Percentiles rank a stretch among this genome's conserved stretches.
Evolutionary conservation across 2,113 vertebrate genomes (phyloP).

Genomic region (Silurus meridionalis): DNA sequence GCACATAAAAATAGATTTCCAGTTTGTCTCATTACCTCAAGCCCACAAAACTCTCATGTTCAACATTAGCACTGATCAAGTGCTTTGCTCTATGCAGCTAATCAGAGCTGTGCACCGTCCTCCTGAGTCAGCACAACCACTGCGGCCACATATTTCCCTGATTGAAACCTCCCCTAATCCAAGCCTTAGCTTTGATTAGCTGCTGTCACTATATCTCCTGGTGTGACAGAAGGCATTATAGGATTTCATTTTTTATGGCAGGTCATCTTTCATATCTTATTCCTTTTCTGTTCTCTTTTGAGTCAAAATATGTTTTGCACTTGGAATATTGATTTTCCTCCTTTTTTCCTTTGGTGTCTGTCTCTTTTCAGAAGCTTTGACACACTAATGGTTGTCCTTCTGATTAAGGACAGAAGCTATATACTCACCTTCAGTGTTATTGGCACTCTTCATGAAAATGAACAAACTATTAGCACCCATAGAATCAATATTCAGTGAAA

Average conservation of each 20-base stretch:
- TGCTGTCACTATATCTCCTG: slow-evolving; percentile 68
- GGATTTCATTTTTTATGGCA: slow-evolving; percentile 75
- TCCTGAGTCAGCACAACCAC: slow-evolving; percentile 68
- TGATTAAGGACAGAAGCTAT: slow-evolving; percentile 52
- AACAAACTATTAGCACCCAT: slow-evolving; percentile 39
- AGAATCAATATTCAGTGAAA: slow-evolving; percentile 1
- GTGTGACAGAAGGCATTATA: slow-evolving; percentile 76
- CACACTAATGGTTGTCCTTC: slow-evolving; percentile 53
- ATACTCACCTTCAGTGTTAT: not conserved
- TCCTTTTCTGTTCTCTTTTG: slow-evolving; percentile 74
- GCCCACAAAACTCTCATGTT: slow-evolving; percentile 18
- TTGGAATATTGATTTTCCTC: slow-evolving; percentile 74
- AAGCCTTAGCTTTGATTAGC: slow-evolving; percentile 76
- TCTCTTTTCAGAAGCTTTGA: slow-evolving; percentile 58
- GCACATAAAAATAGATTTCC: slow-evolving; percentile 49
- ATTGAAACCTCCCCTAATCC: slow-evolving; percentile 69
- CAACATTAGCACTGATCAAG: slow-evolving; percentile 40
- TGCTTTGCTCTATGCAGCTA: slow-evolving; percentile 50
- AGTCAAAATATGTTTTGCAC: slow-evolving; percentile 75
- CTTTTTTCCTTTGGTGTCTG: slow-evolving; percentile 44
- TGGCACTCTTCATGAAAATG: not conserved
- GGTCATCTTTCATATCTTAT: slow-evolving; percentile 80
- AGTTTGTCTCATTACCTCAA: slow-evolving; percentile 49
- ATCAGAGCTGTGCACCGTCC: slow-evolving; percentile 47
- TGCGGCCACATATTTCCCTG: slow-evolving; percentile 52